phyloP scores from a whole-genome alignment of 2,113 vertebrate genomes.

The Oryzias celebensis region DNA sequence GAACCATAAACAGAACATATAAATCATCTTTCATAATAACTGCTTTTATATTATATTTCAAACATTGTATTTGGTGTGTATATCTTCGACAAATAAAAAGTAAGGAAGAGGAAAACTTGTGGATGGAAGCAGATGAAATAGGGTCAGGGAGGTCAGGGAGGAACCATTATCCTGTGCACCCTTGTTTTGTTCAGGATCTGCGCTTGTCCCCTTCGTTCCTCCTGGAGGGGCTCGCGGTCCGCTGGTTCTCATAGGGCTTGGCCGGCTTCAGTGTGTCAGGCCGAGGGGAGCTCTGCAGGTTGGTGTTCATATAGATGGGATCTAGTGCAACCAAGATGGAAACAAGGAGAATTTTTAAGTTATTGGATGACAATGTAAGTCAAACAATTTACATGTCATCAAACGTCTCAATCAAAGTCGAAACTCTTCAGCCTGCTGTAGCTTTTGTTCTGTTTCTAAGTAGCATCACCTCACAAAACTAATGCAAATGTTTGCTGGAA shows the following conservation, averaged over 20 bases:
- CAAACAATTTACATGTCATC: background rate
- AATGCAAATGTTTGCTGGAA: too few relatives aligned
- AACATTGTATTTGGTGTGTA: too few relatives aligned
- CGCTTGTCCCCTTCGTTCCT: conserved; percentile 2
- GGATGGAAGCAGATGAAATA: background rate
- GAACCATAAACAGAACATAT: too few relatives aligned
- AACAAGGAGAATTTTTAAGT: background rate
- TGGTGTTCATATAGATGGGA: conserved; percentile 58
- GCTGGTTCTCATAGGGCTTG: conserved; percentile 8
- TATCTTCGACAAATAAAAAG: too few relatives aligned
- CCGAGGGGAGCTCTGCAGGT: conserved; percentile 32
- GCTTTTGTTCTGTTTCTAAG: too few relatives aligned
- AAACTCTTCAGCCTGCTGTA: too few relatives aligned
- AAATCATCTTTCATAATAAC: too few relatives aligned
- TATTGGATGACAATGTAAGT: too few relatives aligned
- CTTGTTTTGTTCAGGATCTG: background rate
- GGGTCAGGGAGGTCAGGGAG: too few relatives aligned
- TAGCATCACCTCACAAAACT: too few relatives aligned
- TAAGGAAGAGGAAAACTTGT: background rate
- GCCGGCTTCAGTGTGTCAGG: conserved; percentile 12
- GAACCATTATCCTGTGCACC: background rate
- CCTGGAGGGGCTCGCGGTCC: conserved; percentile 1
- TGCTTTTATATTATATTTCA: too few relatives aligned
- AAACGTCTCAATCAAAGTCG: too few relatives aligned
- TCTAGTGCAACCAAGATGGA: background rate